Percentiles rank a stretch among this genome's conserved stretches.
These are phyloP conservation scores for Tinamus major DNA, from an alignment of 2,797 vertebrate genomes.

Conservation along the genomic window DNA sequence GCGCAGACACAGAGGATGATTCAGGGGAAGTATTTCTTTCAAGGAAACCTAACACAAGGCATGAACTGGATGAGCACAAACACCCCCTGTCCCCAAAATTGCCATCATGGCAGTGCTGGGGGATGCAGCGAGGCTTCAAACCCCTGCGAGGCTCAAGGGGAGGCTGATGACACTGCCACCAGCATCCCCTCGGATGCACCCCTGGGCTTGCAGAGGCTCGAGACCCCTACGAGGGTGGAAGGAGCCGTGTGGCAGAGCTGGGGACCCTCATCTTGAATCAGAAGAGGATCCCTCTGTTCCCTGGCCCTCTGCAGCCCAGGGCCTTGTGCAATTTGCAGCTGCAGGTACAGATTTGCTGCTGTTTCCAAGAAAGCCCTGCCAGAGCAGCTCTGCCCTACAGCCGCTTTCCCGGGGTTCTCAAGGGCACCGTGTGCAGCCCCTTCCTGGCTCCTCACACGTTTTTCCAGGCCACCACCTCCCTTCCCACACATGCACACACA, in stretches of 20 bases:
- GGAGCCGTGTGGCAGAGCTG: neutral
- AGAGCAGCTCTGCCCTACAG: neutral
- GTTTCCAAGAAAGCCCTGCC: neutral
- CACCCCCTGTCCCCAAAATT: neutral
- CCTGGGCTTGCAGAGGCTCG: neutral
- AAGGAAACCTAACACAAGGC: neutral
- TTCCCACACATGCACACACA: neutral
- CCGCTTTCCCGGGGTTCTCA: fast-evolving
- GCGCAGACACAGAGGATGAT: neutral
- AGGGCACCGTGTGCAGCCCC: neutral
- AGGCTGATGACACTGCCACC: neutral
- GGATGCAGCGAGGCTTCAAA: neutral
- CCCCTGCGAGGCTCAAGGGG: neutral
- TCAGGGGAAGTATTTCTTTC: neutral
- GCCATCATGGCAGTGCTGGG: neutral
- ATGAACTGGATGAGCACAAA: neutral
- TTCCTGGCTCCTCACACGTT: fast-evolving
- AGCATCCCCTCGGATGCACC: fast-evolving
- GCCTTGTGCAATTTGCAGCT: neutral
- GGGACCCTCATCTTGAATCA: neutral
- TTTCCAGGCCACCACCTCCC: neutral
- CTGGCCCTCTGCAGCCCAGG: neutral
- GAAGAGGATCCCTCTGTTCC: neutral
- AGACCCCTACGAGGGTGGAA: neutral
- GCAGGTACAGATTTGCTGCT: neutral